Conservation (phyloP, 1,140 invertebrate species). For the Drosophila saltans region DNA sequence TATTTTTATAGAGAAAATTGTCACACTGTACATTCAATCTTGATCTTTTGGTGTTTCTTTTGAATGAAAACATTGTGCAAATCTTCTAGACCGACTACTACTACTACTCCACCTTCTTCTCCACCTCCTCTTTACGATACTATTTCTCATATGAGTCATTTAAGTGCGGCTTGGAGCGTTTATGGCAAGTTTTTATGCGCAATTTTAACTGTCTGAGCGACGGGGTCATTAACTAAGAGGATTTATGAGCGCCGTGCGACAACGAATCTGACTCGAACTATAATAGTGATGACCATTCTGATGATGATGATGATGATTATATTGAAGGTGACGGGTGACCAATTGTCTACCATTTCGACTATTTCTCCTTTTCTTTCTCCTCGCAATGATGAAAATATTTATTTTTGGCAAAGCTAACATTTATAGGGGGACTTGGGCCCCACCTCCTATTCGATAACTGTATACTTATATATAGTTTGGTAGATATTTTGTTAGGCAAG, state of each 20-base stretch:
- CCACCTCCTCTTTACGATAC: constrained; percentile 8
- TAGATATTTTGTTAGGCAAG: not conserved
- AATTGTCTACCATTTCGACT: constrained; percentile 49
- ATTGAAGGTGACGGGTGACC: constrained; percentile 40
- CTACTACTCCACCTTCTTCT: not conserved
- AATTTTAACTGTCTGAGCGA: constrained; percentile 76
- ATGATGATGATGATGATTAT: constrained; percentile 2
- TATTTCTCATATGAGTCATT: constrained; percentile 61
- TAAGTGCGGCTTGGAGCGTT: constrained; percentile 46
- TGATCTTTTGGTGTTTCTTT: too few relatives aligned
- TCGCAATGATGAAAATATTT: constrained; percentile 32
- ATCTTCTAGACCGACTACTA: not conserved
- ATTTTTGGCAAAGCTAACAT: constrained; percentile 56
- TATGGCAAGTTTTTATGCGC: constrained; percentile 68
- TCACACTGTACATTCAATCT: too few relatives aligned
- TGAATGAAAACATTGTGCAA: constrained; percentile 17
- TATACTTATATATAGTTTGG: not conserved
- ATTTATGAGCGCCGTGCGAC: constrained; percentile 71
- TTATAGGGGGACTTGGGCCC: not conserved
- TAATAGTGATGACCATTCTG: constrained; percentile 1
- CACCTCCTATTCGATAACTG: constrained; percentile 1
- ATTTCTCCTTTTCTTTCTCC: constrained; percentile 42
- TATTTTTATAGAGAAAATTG: too few relatives aligned
- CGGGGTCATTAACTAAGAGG: constrained; percentile 79
- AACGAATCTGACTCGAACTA: constrained; percentile 31